These are phyloP conservation scores for Urocyon cinereoargenteus DNA, from an alignment of 2,797 vertebrate species.

Conservation along the genomic window DNA sequence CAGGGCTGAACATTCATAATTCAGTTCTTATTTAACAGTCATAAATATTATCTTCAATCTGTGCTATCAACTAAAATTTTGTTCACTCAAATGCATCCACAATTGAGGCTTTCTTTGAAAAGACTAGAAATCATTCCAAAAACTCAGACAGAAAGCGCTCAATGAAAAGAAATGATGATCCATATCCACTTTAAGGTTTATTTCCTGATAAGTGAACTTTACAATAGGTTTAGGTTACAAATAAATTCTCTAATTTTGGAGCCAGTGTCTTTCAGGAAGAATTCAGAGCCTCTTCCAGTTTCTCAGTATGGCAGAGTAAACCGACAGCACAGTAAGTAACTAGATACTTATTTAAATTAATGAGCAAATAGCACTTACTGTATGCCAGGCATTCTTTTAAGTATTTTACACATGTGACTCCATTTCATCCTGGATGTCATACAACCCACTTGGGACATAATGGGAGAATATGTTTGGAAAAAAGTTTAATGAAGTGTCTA, in stretches of 20 bases:
- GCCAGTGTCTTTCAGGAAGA: not conserved
- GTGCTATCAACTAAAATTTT: constrained; percentile 58
- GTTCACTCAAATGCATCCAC: not conserved
- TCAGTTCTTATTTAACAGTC: constrained; percentile 72
- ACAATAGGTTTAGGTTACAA: not conserved
- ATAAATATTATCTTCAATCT: constrained; percentile 63
- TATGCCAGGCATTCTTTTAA: not conserved
- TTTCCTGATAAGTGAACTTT: not conserved
- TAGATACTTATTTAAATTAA: constrained; percentile 17
- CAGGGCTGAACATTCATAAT: constrained; percentile 58
- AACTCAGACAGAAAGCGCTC: not conserved
- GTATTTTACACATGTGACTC: constrained; percentile 6
- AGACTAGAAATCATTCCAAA: constrained; percentile 58
- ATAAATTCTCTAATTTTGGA: constrained; percentile 43
- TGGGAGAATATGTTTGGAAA: constrained; percentile 21
- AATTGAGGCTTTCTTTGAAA: constrained; percentile 12
- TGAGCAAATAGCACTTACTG: not conserved
- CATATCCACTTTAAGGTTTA: not conserved
- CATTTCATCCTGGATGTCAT: not conserved
- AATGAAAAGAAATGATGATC: constrained; percentile 41
- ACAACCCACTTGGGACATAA: not conserved
- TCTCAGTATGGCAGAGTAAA: constrained; percentile 16
- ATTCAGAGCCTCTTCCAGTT: not conserved
- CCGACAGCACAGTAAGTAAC: not conserved
- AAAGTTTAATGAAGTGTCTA: constrained; percentile 42